Conservation (phyloP, 2,888 invertebrate genomes). For the Melanostoma scalare region DNA sequence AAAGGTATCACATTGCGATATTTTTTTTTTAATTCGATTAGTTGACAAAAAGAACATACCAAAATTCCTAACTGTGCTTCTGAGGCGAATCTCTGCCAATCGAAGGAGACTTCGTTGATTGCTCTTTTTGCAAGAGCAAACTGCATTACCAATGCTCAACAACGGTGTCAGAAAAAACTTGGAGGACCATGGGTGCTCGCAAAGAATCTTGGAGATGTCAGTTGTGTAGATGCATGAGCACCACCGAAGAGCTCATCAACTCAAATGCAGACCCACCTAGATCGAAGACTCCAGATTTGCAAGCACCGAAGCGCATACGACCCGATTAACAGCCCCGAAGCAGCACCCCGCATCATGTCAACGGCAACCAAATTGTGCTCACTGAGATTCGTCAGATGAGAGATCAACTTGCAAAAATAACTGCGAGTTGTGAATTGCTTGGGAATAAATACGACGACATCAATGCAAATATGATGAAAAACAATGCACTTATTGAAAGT, state of each 20-base stretch:
- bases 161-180: conserved; percentile 4
- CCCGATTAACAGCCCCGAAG: background rate
- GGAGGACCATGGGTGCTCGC: conserved; percentile 10
- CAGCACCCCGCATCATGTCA: background rate
- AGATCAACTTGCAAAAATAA: conserved; percentile 4
- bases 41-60: too few relatives aligned
- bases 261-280: too few relatives aligned
- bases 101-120: background rate
- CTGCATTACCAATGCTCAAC: conserved; percentile 9
- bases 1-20: too few relatives aligned
- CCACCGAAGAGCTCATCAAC: background rate
- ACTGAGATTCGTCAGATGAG: background rate
- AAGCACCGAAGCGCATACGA: too few relatives aligned
- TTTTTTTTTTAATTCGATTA: too few relatives aligned
- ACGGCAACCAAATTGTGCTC: background rate
- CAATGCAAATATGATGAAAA: conserved; percentile 11
- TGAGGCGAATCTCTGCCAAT: background rate
- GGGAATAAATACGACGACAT: conserved; percentile 16
- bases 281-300: too few relatives aligned
- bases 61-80: background rate
- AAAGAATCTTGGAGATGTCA: background rate
- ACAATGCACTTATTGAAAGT: conserved; percentile 2
- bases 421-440: conserved; percentile 13
- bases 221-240: background rate
- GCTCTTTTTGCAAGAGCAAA: background rate